Base-by-base conservation (phyloP, 2,888 invertebrate genomes). In the Tholera decimalis region DNA sequence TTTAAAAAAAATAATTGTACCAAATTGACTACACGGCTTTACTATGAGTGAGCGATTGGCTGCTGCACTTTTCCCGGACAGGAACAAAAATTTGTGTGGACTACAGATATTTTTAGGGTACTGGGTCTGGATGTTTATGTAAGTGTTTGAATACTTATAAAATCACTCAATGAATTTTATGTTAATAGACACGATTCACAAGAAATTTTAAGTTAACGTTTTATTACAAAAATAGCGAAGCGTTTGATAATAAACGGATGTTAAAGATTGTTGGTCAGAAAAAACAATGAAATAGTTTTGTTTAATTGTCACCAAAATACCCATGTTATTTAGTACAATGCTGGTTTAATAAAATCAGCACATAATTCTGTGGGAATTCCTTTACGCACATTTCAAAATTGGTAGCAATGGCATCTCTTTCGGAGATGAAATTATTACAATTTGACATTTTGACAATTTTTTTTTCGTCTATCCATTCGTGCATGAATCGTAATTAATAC, bases 361-460 rank as follows among this genome's bases (percentile, higher is more conserved):
- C 20, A n/a, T 1, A 3, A 20, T 60, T 26, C 15, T 37, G 8
- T 11, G 30, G 3, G 5, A 18, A 18, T 13, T 18, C n/a, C 4
- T 5, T 5, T 43, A 18, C 9, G 1, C 9, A 20, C 3, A 3
- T 43, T 35, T 18, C 18, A 37, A 44, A 51, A 51, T 28, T 22
- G 22, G 15, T 11, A 26, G 11, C 11, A 15, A 3, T 0, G 26
- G 1, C 2, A 22, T 44, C 5, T 20, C 26, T 20, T 33, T 41
- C 24, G 13, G 13, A 7, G 2, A 20, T 24, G 11, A 22, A 15
- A 30, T 55, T 26, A 20, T 30, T 24, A 18, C 5, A 11, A 28
- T 57, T 62, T 22, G 24, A 22, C n/a, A 50, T 70, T 59, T 60
- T 37, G 30, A 15, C 15, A 13, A 50, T 37, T 30, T 20, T 35